phyloP scores from a whole-genome alignment of 2,113 vertebrate species.

The Planiliza haematocheilus region DNA sequence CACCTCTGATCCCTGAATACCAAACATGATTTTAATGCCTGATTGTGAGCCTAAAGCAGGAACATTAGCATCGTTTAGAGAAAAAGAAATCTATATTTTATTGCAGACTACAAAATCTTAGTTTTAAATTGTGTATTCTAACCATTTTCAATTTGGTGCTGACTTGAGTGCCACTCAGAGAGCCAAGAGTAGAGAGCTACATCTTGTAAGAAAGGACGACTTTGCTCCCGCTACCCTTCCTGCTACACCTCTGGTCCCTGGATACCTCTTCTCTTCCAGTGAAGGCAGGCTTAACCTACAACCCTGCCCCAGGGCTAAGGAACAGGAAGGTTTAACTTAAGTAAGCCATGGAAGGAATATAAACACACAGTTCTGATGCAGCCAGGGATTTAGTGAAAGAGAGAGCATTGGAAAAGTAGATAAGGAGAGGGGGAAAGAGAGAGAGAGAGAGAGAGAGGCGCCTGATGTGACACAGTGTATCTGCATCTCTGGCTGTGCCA shows the following conservation, averaged over 20 bases:
- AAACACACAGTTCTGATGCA: constrained; percentile 34
- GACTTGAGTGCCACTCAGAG: too few relatives aligned
- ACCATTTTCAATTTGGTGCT: too few relatives aligned
- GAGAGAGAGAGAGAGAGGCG: constrained; percentile 14
- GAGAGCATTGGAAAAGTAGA: constrained; percentile 13
- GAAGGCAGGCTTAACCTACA: constrained; percentile 22
- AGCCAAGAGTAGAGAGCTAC: too few relatives aligned
- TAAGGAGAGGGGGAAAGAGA: constrained; percentile 17
- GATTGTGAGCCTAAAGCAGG: too few relatives aligned
- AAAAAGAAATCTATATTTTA: too few relatives aligned
- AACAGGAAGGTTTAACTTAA: constrained; percentile 31
- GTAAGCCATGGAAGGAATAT: constrained; percentile 36
- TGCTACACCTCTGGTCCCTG: constrained; percentile 28
- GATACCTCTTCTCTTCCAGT: constrained; percentile 17
- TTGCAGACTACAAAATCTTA: too few relatives aligned
- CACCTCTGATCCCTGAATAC: too few relatives aligned
- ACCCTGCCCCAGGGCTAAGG: constrained; percentile 23
- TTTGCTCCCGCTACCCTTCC: too few relatives aligned
- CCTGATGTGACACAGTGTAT: constrained; percentile 18
- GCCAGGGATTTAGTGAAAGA: constrained; percentile 24
- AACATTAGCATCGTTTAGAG: too few relatives aligned
- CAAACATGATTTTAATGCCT: too few relatives aligned
- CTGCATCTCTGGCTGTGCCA: constrained; percentile 43
- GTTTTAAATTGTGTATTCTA: too few relatives aligned
- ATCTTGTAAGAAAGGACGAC: too few relatives aligned